Percentiles rank a stretch among this genome's conserved stretches.
Evolutionary conservation across 1,140 invertebrate genomes (phyloP).

Genomic region (Cydia splendana): DNA sequence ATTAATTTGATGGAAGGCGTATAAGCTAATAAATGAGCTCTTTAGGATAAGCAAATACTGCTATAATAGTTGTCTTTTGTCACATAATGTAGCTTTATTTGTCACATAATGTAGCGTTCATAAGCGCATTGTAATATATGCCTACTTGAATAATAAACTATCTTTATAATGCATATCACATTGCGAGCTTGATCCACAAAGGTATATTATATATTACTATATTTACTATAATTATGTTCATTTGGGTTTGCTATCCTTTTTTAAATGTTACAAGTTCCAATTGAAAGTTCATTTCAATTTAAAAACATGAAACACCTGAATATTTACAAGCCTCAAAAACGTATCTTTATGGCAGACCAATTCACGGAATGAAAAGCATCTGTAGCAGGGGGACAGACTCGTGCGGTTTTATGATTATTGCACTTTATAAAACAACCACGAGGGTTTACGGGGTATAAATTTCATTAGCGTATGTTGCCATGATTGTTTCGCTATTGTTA

Average conservation of each 20-base stretch:
- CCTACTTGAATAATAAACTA: too few species aligned
- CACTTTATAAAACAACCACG: conserved; percentile 71
- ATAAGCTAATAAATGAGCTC: background rate
- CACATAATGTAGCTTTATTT: too few species aligned
- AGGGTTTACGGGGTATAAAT: conserved; percentile 74
- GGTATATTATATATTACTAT: too few species aligned
- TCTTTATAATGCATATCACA: too few species aligned
- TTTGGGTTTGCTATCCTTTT: too few species aligned
- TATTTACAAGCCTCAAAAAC: conserved; percentile 1
- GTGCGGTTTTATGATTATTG: conserved; percentile 68
- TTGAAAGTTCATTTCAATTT: background rate
- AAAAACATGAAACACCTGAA: conserved; percentile 13
- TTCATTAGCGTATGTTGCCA: conserved; percentile 73
- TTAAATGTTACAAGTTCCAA: too few species aligned
- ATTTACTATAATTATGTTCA: too few species aligned
- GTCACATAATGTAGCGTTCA: too few species aligned
- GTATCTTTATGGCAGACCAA: conserved; percentile 30
- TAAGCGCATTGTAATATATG: too few species aligned
- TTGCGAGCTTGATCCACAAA: too few species aligned
- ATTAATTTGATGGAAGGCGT: conserved; percentile 25
- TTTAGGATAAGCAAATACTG: background rate
- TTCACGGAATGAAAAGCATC: conserved; percentile 30
- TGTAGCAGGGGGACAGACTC: conserved; percentile 33
- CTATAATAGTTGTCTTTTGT: too few species aligned
- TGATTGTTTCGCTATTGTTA: conserved; percentile 61